These are phyloP conservation scores for Stigmatopora argus DNA, from an alignment of 2,113 vertebrate genomes.

Conservation along the genomic window DNA sequence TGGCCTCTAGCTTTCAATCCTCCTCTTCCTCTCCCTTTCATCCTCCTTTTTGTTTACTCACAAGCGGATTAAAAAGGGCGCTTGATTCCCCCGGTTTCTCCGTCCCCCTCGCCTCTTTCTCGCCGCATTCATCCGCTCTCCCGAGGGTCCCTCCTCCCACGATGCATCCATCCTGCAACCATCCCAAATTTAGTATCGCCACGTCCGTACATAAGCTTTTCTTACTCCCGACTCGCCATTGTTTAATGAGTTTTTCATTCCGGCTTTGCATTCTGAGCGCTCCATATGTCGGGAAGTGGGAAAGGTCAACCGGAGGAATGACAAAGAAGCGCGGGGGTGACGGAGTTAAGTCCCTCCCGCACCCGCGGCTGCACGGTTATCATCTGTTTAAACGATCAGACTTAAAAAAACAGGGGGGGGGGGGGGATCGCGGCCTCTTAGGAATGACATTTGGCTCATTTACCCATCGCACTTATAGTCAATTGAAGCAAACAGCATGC, in stretches of 20 bases:
- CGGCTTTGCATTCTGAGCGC: not conserved
- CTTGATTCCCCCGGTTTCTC: constrained; percentile 33
- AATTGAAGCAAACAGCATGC: not conserved
- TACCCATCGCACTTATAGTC: not conserved
- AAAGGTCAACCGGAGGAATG: constrained; percentile 47
- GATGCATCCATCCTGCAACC: constrained; percentile 20
- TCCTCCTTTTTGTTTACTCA: constrained; percentile 34
- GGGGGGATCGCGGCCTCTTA: not conserved
- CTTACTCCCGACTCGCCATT: constrained; percentile 27
- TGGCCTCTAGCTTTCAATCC: constrained; percentile 20
- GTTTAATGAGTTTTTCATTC: not conserved
- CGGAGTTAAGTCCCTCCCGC: not conserved
- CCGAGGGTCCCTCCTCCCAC: constrained; percentile 28
- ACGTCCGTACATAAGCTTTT: constrained; percentile 37
- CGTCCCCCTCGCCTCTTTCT: constrained; percentile 40
- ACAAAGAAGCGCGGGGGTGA: constrained; percentile 10
- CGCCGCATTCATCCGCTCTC: constrained; percentile 34
- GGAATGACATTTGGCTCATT: not conserved
- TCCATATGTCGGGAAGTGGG: constrained; percentile 5
- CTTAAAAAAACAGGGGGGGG: too few species aligned
- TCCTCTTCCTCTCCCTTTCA: constrained; percentile 37
- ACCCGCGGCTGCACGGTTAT: not conserved
- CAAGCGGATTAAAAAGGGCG: constrained; percentile 41
- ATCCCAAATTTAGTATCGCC: constrained; percentile 27
- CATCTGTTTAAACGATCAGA: not conserved